Evolutionary conservation across 2,797 vertebrate genomes (phyloP), one percentile per base, ranked within the genome.

Genomic region (Remorina albescens): DNA sequence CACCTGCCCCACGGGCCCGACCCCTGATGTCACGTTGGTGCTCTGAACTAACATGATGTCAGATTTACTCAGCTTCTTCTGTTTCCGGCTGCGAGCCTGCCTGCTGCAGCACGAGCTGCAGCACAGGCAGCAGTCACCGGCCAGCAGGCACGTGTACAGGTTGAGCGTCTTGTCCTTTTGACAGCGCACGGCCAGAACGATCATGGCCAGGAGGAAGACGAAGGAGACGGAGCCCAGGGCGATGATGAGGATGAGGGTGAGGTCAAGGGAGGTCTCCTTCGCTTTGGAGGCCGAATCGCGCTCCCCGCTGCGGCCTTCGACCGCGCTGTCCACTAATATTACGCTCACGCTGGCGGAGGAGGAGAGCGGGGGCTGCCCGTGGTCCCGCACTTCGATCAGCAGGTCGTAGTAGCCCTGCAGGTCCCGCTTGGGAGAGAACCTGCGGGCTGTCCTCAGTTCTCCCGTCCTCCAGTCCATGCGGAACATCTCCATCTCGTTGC

Each of bases 1-100:
- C 72, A 95, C 96, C 91, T 96, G 94, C 53, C 95, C 93, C 66
- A 95, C 61, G 68, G 95, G 93, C 28, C 91, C 92, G 30, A 91
- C 91, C 64, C 92, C 93, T 37, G 92, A 88, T 63, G 95, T 94
- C 34, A 95, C 96, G 60, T 95, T 96, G 81, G 96, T 94, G 93
- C 97, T 99, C 92, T 98, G 98, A 37, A 99, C 98, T 67, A 99
- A 89, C 97, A 99, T 99, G 85, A 99, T 99, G 93, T 99, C 98
- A n/a, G 97, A 98, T 84, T 99, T 99, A 72, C 97, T 99, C 85
- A 99, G 96, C 84, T 99, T 98, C 90, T 99, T 98, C 92, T 98
- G 96, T 80, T 97, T 85, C 86, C 97, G 86, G 69, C 95, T 94
- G 54, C 97, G 93, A 60, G 96, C 95, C 79, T 97, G 96, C 21